Base-by-base conservation (phyloP, 1,140 invertebrate genomes). In the Pachypeltis micranthus region DNA sequence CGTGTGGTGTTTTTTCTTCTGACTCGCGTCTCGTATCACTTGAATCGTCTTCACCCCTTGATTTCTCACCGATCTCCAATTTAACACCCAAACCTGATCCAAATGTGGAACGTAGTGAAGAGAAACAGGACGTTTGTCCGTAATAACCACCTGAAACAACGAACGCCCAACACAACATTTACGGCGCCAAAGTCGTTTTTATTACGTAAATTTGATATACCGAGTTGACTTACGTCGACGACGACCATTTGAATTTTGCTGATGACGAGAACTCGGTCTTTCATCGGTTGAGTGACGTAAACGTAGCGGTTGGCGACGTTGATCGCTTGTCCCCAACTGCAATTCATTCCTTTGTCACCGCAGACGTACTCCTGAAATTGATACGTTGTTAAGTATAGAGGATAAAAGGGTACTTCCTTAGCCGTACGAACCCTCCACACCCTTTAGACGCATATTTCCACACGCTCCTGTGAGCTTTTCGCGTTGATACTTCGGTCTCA, bases 71-170 rank as follows among this genome's bases (percentile, higher is more conserved):
- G 76, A 77, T 24, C 83, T 78, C 85, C 86, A 88, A 71, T 87
- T 88, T 27, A 88, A 71, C 2, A 89, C 78, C 88, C 88, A 90
- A 1, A 90, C 83, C 74, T 90, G 86, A 71, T 90, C 87, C 60
- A 89, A 71, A 69, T 86, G 81, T 28, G 81, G 79, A 1, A 89
- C 82, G 70, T 89, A 88, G 68, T 83, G 79, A 2, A 90, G 71
- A 61, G 85, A 81, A 2, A 88, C 85, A 1, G 87, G 87, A 68
- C 80, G 82, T 70, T 85, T 84, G 70, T 89, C 87, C 4, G 87
- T 89, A 12, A 82, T 76, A 3, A 90, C 82, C 34, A 88, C 81
- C 85, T 86, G 70, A 56, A 16, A 47, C n/a, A 47, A 47, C n/a
- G n/a, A n/a, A n/a, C n/a, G n/a, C n/a, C n/a, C n/a, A n/a, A n/a